A percentile compares a stretch with the other conserved stretches of the same genome.
Evolutionary conservation across 2,113 vertebrate genomes (phyloP).

Genomic region (Lampris megalopsis): DNA sequence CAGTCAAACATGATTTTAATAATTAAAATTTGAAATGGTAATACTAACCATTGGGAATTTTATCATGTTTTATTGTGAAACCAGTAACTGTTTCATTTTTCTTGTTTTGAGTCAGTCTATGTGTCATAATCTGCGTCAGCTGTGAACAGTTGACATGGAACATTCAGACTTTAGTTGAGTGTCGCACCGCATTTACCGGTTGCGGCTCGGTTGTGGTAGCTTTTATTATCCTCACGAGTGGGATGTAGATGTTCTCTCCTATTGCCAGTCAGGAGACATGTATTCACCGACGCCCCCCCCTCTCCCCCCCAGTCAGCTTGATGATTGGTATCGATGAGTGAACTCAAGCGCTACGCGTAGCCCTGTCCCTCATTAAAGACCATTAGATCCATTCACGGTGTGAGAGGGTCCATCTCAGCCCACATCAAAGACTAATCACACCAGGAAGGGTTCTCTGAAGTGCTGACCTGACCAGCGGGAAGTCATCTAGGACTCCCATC

Average conservation of each 20-base stretch:
- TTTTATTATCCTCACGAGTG: no score
- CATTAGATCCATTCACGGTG: conserved; percentile 28
- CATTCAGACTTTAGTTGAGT: no score
- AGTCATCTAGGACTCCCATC: background rate
- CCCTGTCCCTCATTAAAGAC: conserved; percentile 54
- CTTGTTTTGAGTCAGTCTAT: no score
- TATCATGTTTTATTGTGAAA: no score
- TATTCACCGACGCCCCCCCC: background rate
- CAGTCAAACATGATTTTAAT: no score
- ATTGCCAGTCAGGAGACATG: conserved; percentile 5
- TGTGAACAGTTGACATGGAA: no score
- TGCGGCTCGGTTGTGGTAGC: no score
- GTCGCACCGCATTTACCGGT: no score
- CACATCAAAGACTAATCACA: conserved; percentile 12
- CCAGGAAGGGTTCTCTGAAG: background rate
- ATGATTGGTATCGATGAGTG: conserved; percentile 57
- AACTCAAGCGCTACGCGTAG: conserved; percentile 59
- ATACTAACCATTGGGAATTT: no score
- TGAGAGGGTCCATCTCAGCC: conserved; percentile 15
- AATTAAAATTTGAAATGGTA: no score
- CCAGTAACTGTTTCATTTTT: no score
- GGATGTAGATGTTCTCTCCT: conserved; percentile 19
- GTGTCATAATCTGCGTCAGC: no score
- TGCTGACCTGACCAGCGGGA: conserved; percentile 5
- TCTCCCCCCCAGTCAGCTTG: background rate